Evolutionary conservation across 2,888 invertebrate genomes (phyloP), one percentile per base, ranked within the genome.

Genomic region (Zootermopsis nevadensis): DNA sequence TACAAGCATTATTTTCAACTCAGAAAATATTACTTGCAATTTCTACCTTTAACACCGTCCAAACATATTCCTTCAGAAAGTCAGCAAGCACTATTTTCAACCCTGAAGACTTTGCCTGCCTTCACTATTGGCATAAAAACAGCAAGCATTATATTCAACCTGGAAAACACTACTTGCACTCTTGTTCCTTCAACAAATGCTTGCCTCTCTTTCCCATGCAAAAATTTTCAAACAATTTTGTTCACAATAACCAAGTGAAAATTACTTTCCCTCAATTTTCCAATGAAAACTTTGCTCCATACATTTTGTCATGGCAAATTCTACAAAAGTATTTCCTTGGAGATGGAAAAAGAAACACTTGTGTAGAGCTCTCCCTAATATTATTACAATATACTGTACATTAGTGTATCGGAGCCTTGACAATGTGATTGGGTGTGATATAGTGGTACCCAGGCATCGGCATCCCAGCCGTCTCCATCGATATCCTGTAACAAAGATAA

Each of bases 381-480:
- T 80, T 30, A 38, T 38, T 74, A 74, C 74, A 74, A 42, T 74
- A 74, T 8, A 74, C n/a, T 79, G n/a, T 60, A 83, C 82, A 85
- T 92, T 95, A 96, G 92, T 97, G 96, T 90, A 97, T 96, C 89
- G 96, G 96, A 87, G 97, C 95, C 92, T 97, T 97, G 89, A 97
- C 96, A 90, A 97, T 97, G 92, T 97, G 96, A 91, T 96, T 97
- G 87, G 97, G 97, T 87, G 96, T 94, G 91, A 97, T 95, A 93
- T 96, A 97, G 91, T 96, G 97, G 91, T 96, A 97, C 87, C 96
- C 96, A 85, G 96, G 95, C 92, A 97, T 94, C 88, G 96, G 96
- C 91, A 97, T 93, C 86, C 97, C 96, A 87, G 97, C 96, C 83
- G 97, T 97, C 93, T 97, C 97, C 96, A 97, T 96, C 85, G 97